phyloP scores from a whole-genome alignment of 1,140 invertebrate genomes.

The Psilanteris sp. region DNA sequence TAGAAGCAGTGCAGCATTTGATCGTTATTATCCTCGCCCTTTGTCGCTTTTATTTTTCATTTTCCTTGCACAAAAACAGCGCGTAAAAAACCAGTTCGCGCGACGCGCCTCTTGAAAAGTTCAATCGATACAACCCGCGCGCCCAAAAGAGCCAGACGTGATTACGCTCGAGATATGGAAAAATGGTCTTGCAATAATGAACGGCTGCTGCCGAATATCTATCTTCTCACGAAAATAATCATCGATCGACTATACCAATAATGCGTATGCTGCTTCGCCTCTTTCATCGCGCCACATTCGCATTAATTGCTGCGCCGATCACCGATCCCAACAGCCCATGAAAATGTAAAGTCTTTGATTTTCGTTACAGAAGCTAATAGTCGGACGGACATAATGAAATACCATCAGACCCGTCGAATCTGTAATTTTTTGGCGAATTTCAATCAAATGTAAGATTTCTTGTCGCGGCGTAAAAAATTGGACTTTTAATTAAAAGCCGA shows the following conservation, averaged over 20 bases:
- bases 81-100: constrained; percentile 29
- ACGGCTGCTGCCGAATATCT: constrained; percentile 53
- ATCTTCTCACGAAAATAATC: constrained; percentile 60
- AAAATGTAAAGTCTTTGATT: constrained; percentile 13
- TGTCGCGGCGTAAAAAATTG: too few relatives aligned
- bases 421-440: too few relatives aligned
- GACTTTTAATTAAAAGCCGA: too few relatives aligned
- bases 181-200: constrained; percentile 61
- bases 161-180: constrained; percentile 53
- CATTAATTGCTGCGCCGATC: constrained; percentile 47
- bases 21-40: constrained; percentile 2
- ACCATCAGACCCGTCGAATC: too few relatives aligned
- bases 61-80: too few relatives aligned
- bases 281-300: background rate
- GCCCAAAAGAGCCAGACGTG: constrained; percentile 52
- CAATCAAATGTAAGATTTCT: background rate
- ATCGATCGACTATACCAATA: constrained; percentile 57
- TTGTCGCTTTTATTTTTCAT: constrained; percentile 13
- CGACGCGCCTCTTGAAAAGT: constrained; percentile 46
- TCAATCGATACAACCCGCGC: constrained; percentile 54
- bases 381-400: constrained; percentile 22
- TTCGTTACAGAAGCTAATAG: constrained; percentile 31
- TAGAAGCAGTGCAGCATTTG: too few relatives aligned
- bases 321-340: constrained; percentile 1
- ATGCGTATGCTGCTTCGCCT: constrained; percentile 19